Evolutionary conservation across 1,140 invertebrate genomes (phyloP).

Genomic region (Drosophila quadrilineata): DNA sequence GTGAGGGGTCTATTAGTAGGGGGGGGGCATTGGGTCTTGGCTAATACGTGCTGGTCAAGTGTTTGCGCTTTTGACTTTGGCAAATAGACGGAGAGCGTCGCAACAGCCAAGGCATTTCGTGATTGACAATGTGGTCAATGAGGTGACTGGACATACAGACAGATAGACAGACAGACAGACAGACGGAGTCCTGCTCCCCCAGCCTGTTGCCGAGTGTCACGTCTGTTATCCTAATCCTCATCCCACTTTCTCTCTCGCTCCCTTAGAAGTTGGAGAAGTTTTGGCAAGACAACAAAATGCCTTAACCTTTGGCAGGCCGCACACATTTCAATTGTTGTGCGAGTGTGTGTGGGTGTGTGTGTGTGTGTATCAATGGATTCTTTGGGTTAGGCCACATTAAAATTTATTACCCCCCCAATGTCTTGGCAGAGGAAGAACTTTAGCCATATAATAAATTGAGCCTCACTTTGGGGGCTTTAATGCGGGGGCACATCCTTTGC

Average conservation of each 20-base stretch:
- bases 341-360: background rate
- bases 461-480: constrained; percentile 7
- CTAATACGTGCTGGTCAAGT: constrained; percentile 44
- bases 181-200: too few relatives aligned
- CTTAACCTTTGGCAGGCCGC: constrained; percentile 66
- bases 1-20: background rate
- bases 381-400: constrained; percentile 49
- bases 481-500: constrained; percentile 16
- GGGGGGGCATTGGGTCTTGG: background rate
- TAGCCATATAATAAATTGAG: constrained; percentile 28
- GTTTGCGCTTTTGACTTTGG: constrained; percentile 58
- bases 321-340: constrained; percentile 56
- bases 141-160: too few relatives aligned
- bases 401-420: constrained; percentile 51
- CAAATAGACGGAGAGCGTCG: constrained; percentile 45
- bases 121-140: constrained; percentile 64
- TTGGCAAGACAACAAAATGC: constrained; percentile 59
- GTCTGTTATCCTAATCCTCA: too few relatives aligned
- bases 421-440: background rate
- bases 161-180: too few relatives aligned
- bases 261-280: constrained; percentile 37
- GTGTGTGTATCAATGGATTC: constrained; percentile 27
- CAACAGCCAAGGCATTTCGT: constrained; percentile 46
- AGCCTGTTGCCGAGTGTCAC: too few relatives aligned
- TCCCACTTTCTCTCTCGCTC: constrained; percentile 2